These are phyloP conservation scores for Pelodytes ibericus DNA, from an alignment of 2,797 vertebrate species.

Conservation along the genomic window DNA sequence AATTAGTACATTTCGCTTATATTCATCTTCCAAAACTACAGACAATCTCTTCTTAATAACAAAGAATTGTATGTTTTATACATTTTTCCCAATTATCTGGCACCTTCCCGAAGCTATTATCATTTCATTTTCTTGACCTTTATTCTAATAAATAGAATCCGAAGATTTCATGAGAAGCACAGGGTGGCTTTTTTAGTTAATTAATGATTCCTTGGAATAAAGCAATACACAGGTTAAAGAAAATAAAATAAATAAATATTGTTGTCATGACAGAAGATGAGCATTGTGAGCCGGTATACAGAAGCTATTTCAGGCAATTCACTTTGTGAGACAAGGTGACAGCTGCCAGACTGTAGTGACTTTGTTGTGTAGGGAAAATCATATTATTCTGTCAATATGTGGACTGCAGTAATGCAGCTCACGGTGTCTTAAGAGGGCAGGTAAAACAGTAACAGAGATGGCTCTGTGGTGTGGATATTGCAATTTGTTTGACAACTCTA, in stretches of 20 bases:
- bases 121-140: neutral
- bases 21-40: no score
- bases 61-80: no score
- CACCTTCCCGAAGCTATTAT: neutral
- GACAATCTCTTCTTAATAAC: no score
- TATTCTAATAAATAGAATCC: neutral
- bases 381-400: conserved; percentile 34
- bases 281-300: conserved; percentile 9
- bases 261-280: conserved; percentile 1
- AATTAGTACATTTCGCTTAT: no score
- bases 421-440: neutral
- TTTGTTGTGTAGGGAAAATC: conserved; percentile 31
- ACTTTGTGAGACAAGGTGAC: conserved; percentile 37
- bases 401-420: conserved; percentile 20
- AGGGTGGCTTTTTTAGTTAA: neutral
- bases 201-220: neutral
- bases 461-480: neutral
- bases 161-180: neutral
- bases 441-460: neutral
- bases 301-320: conserved; percentile 47
- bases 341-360: conserved; percentile 45
- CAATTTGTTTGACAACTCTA: no score
- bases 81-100: no score
- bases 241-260: neutral
- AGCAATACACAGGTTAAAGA: neutral